Percentiles rank a stretch among this genome's conserved stretches.
These are phyloP conservation scores for Rynchops niger DNA, from an alignment of 2,113 vertebrate genomes.

Conservation along the genomic window DNA sequence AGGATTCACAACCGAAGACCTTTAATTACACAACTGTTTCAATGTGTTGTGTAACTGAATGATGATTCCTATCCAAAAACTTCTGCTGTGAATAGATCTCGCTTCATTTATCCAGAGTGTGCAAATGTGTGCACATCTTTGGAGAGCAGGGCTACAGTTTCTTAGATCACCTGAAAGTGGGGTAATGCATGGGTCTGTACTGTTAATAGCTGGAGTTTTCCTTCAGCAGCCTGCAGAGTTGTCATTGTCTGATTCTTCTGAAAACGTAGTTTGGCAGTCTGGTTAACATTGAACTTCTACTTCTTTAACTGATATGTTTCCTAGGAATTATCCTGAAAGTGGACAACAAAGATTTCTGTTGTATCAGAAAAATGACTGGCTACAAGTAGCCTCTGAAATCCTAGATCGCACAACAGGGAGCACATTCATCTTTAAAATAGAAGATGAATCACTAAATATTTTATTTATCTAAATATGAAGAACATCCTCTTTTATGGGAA, in stretches of 20 bases:
- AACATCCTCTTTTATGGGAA: background rate
- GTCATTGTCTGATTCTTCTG: background rate
- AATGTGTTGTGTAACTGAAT: background rate
- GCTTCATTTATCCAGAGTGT: background rate
- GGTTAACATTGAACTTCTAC: background rate
- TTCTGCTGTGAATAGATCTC: background rate
- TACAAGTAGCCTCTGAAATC: background rate
- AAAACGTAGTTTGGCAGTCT: background rate
- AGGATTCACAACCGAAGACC: background rate
- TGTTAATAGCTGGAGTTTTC: background rate
- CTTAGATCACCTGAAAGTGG: background rate
- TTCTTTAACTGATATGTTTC: background rate
- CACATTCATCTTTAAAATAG: background rate
- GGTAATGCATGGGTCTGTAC: background rate
- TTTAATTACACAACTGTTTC: background rate
- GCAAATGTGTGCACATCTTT: background rate
- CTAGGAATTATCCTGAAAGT: background rate
- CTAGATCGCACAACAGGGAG: background rate
- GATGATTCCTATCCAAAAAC: background rate
- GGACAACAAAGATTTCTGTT: background rate
- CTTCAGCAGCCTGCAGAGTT: background rate
- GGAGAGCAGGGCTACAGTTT: background rate
- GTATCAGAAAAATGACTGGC: background rate
- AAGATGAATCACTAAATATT: background rate
- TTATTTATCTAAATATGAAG: background rate